These are phyloP conservation scores for Stegostoma tigrinum DNA, from an alignment of 2,113 vertebrate genomes.

Conservation along the genomic window DNA sequence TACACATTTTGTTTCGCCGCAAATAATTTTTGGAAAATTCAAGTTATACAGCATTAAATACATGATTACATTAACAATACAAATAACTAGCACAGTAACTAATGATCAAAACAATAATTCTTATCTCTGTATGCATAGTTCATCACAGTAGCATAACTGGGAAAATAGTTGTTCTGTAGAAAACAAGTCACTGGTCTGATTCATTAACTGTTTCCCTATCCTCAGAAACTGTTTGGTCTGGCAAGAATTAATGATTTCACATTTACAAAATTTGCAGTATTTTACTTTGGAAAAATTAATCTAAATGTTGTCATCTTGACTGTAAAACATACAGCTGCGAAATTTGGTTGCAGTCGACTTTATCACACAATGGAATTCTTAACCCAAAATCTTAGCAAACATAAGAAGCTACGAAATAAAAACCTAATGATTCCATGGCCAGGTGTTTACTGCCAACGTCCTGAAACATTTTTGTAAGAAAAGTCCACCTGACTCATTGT, in stretches of 20 bases:
- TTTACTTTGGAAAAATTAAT: neutral
- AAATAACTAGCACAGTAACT: neutral
- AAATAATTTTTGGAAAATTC: neutral
- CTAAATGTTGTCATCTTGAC: neutral
- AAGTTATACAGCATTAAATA: neutral
- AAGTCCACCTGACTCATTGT: neutral
- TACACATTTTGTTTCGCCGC: neutral
- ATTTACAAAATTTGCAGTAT: too few species aligned
- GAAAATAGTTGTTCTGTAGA: neutral
- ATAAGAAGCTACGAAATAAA: neutral
- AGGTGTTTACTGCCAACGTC: neutral
- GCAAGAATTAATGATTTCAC: too few species aligned
- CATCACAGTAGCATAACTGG: neutral
- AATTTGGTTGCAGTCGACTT: neutral
- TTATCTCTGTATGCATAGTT: neutral
- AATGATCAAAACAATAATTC: neutral
- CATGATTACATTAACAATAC: neutral
- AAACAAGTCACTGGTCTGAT: too few species aligned
- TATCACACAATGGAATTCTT: neutral
- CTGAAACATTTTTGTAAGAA: neutral
- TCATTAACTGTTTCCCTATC: too few species aligned
- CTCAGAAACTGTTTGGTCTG: too few species aligned
- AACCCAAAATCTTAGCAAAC: too few species aligned
- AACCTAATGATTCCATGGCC: neutral
- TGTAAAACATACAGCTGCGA: neutral